Conservation (phyloP, 1,140 invertebrate genomes). For the Apis florea region DNA sequence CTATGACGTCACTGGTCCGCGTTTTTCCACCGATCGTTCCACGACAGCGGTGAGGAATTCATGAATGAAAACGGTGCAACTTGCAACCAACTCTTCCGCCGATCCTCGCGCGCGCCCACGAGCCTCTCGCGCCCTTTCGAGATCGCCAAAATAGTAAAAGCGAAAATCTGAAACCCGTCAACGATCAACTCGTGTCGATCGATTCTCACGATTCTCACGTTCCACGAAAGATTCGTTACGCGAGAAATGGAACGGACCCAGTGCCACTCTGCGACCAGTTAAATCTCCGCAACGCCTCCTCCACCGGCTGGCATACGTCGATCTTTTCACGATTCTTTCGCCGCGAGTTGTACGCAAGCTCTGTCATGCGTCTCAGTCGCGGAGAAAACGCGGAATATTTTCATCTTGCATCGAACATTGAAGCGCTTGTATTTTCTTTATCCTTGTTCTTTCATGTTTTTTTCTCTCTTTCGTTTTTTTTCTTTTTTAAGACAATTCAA, state of each 20-base stretch:
- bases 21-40: constrained; percentile 56
- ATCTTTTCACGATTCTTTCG: not conserved
- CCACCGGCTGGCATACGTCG: not conserved
- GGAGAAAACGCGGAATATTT: too few relatives aligned
- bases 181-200: constrained; percentile 31
- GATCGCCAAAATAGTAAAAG: constrained; percentile 14
- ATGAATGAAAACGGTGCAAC: constrained; percentile 69
- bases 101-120: constrained; percentile 24
- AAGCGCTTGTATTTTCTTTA: too few relatives aligned
- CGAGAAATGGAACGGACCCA: constrained; percentile 14
- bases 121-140: not conserved
- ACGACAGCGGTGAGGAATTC: constrained; percentile 64
- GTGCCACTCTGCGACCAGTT: not conserved
- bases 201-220: constrained; percentile 33
- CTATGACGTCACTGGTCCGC: constrained; percentile 75
- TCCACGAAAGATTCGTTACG: not conserved
- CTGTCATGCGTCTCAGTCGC: not conserved
- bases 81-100: not conserved
- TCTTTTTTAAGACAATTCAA: too few relatives aligned
- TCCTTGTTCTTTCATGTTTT: too few relatives aligned
- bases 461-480: too few relatives aligned
- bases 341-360: not conserved
- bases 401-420: too few relatives aligned
- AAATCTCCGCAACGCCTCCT: constrained; percentile 21
- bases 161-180: not conserved